A percentile compares a stretch with the other conserved stretches of the same genome.
Evolutionary conservation across 2,888 invertebrate genomes (phyloP).

Genomic region (Cheilosia pagana): DNA sequence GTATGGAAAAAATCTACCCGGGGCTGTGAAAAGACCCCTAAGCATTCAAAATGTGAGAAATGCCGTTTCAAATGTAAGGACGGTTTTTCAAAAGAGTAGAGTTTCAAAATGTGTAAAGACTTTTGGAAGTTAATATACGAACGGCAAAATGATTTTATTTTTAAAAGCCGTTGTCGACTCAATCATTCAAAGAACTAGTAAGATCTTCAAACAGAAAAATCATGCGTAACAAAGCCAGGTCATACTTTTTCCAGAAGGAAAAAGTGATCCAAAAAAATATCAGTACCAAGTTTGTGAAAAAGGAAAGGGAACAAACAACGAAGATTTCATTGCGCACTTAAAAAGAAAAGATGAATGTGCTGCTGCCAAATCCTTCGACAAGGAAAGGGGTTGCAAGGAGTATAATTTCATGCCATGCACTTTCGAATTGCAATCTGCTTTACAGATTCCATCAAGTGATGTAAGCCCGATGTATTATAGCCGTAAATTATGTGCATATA

Average conservation of each 20-base stretch:
- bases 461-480: neutral
- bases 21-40: too few relatives aligned
- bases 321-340: too few relatives aligned
- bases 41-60: too few relatives aligned
- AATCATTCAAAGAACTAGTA: constrained; percentile 25
- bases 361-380: neutral
- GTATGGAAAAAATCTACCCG: too few relatives aligned
- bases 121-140: constrained; percentile 38
- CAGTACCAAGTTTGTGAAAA: too few relatives aligned
- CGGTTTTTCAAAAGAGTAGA: constrained; percentile 40
- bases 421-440: neutral
- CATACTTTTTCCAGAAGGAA: too few relatives aligned
- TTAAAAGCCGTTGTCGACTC: constrained; percentile 33
- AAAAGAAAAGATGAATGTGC: neutral
- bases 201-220: constrained; percentile 21
- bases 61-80: constrained; percentile 39
- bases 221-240: too few relatives aligned
- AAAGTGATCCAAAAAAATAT: too few relatives aligned
- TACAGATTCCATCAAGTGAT: neutral
- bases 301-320: too few relatives aligned
- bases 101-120: constrained; percentile 26
- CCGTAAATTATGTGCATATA: neutral
- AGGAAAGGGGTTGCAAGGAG: neutral
- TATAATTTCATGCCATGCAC: too few relatives aligned
- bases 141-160: constrained; percentile 36